Evolutionary conservation across 2,888 invertebrate genomes (phyloP), one percentile per base, ranked within the genome.

Genomic region (Drosophila nr. perissopoda): DNA sequence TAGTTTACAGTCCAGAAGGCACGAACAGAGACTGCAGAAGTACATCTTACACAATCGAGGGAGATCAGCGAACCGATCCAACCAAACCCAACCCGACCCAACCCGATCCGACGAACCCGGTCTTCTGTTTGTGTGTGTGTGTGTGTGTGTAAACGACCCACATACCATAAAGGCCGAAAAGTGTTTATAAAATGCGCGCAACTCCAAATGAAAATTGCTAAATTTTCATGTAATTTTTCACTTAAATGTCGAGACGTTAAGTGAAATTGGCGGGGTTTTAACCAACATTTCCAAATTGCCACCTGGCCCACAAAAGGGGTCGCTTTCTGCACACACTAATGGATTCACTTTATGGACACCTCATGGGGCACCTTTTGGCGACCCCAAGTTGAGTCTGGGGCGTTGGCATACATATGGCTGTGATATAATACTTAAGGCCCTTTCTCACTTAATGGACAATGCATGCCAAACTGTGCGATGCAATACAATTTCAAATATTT

Each of bases 241-340:
- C 2, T 66, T 73, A 68, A 76, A 63, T 72, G 83, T 80, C 69
- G 52, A 48, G 52, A 51, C 70, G 59, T 53, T 74, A 82, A 81
- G 75, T 84, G 88, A 89, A 86, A 88, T 88, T 64, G 38, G 49
- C 18, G 7, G 25, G 21, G 31, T 29, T 34, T 33, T 34, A 16
- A 38, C 4, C 18, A 38, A 21, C 46, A 42, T 34, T 62, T 46
- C 33, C 33, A 57, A 58, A 49, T 64, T 65, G 59, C 63, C 60
- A 64, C 40, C 56, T 56, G 29, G 33, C 64, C 48, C 60, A 29
- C 21, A 70, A 69, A 81, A 70, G 16, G 79, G 88, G 88, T 88
- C 71, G 90, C 87, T 88, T 86, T 90, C 90, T 90, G 90, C 83
- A 76, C 89, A 90, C 79, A 70, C 67, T 88, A 88, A 89, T 88